Base-by-base conservation (phyloP, 2,113 vertebrate genomes). In the Etia nguti region DNA sequence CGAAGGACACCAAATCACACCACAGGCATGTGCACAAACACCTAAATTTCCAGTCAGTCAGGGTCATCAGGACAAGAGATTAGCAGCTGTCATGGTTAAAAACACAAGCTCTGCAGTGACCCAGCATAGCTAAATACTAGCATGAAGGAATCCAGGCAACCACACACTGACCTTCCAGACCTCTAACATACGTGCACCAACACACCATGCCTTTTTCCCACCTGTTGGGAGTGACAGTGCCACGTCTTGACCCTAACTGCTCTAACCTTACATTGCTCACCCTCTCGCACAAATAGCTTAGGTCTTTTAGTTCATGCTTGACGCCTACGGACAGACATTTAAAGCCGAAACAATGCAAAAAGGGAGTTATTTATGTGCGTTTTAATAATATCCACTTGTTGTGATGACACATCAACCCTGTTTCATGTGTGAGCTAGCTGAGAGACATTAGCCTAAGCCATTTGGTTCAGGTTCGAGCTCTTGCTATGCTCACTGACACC, bases 61-160 rank as follows among this genome's bases (percentile, higher is more conserved):
- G 82, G 86, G 79, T 91, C 81, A 48, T 85, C 26, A 57, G 43
- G 65, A 77, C 36, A 24, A 56, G 56, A 92, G 86, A 91, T 93
- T 90, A 93, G 79, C 92, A 95, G 91, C 93, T 94, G 94, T 91
- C 92, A 89, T 41, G 79, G 65, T 73, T 83, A 84, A 94, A 90
- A 93, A 91, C 89, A 92, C 89, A 90, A 54, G 60, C 57, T 84
- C 55, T 88, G 89, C 55, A 68, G 79, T 86, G 18, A 52, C 85
- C 10, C 43, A 50, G 54, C 59, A 9, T 29, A 43, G 85, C 90
- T 92, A 91, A 93, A 94, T 59, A 86, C 84, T 86, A 87, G 85
- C 79, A 90, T 88, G 91, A 88, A 90, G 87, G 88, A 92, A 93
- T 92, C 87, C 82, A 88, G 57, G 79, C 83, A 91, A 60, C 77